Evolutionary conservation across 2,113 vertebrate genomes (phyloP).

Genomic region (Egretta garzetta): DNA sequence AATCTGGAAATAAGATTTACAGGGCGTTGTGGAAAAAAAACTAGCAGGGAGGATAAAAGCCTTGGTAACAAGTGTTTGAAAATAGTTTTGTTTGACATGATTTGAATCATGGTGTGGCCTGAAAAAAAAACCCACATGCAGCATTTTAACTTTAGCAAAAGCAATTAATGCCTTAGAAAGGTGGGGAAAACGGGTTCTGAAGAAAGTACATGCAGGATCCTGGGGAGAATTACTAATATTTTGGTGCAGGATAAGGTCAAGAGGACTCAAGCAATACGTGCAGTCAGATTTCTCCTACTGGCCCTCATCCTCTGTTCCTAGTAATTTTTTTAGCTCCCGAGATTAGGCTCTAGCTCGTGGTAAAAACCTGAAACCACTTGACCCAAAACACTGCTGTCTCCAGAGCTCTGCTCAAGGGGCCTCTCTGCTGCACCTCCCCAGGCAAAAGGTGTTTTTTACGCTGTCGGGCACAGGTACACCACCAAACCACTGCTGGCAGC

Average conservation of each 20-base stretch:
- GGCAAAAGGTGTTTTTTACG: not conserved
- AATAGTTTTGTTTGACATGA: not conserved
- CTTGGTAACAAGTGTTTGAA: not conserved
- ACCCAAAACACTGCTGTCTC: not conserved
- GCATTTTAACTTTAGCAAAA: not conserved
- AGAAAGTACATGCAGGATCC: not conserved
- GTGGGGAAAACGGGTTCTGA: not conserved
- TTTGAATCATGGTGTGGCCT: not conserved
- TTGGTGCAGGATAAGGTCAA: not conserved
- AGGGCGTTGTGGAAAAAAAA: not conserved
- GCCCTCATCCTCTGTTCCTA: not conserved
- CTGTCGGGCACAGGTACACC: not conserved
- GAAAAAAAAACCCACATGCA: not conserved
- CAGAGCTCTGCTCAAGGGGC: not conserved
- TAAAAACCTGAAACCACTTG: not conserved
- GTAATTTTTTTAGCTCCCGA: not conserved
- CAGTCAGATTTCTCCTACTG: not conserved
- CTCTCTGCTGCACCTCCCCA: not conserved
- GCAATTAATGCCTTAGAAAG: not conserved
- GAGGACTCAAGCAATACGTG: not conserved
- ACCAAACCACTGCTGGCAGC: not conserved
- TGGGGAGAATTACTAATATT: not conserved
- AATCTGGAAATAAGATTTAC: not conserved
- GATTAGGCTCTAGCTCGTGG: not conserved
- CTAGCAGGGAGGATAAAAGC: not conserved